These are phyloP conservation scores for Salpingus planirostris DNA, from an alignment of 2,888 invertebrate genomes.

Conservation along the genomic window DNA sequence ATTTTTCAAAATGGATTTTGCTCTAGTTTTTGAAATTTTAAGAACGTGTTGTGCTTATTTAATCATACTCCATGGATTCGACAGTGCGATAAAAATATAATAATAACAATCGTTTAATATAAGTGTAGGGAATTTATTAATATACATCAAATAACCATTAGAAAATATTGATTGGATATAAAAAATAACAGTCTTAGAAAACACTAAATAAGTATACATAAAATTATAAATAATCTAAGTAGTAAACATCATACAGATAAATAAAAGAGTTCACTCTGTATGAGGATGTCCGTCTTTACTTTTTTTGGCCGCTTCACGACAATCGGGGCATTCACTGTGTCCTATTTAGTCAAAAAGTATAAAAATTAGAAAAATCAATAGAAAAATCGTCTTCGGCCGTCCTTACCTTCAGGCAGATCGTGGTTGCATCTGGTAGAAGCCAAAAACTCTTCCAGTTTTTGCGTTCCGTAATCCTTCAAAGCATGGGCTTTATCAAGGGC, in stretches of 20 bases:
- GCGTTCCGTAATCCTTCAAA: conserved; percentile 29
- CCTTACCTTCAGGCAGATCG: conserved; percentile 1
- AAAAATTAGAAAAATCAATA: no score
- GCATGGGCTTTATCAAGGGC: conserved; percentile 17
- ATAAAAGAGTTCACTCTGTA: no score
- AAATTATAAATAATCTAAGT: no score
- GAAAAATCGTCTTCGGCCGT: neutral
- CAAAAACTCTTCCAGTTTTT: conserved; percentile 28
- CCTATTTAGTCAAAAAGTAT: no score
- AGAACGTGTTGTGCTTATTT: conserved; percentile 11
- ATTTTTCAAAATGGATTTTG: conserved; percentile 6
- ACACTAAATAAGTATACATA: no score
- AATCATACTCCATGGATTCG: conserved; percentile 9
- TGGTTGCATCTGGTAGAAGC: neutral
- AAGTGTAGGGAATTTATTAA: no score
- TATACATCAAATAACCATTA: no score
- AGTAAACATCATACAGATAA: no score
- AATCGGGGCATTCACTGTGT: conserved; percentile 2
- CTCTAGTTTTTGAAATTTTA: conserved; percentile 6
- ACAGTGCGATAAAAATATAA: conserved; percentile 1
- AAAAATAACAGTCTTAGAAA: no score
- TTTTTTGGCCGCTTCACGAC: neutral
- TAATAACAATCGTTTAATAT: no score
- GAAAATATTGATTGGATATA: no score
- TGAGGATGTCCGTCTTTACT: no score